Evolutionary conservation across 2,888 invertebrate species (phyloP).

Genomic region (Hyppa rectilinea): DNA sequence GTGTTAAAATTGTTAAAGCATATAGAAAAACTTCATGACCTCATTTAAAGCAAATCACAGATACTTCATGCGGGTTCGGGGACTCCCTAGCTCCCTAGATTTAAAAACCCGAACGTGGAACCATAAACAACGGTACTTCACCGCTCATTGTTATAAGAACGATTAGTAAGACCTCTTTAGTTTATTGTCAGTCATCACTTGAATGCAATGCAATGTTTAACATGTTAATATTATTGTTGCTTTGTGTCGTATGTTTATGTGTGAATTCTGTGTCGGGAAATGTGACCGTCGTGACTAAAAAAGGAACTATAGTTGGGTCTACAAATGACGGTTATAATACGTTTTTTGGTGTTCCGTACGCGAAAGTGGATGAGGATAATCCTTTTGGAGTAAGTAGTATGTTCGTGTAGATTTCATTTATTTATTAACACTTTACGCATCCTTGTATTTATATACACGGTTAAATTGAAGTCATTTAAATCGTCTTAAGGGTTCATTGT

Average conservation of each 20-base stretch:
- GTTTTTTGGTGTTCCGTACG: conserved; percentile 82
- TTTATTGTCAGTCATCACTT: conserved; percentile 16
- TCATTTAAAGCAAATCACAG: neutral
- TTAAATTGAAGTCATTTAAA: too few species aligned
- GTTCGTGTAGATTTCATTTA: neutral
- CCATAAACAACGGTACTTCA: conserved; percentile 13
- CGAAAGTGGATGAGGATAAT: conserved; percentile 74
- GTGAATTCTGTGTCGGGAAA: conserved; percentile 3
- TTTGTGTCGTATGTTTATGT: neutral
- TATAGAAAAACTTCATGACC: neutral
- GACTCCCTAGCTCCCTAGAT: conserved; percentile 18
- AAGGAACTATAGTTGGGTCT: conserved; percentile 73
- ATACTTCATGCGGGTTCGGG: conserved; percentile 14
- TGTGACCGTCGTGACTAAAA: conserved; percentile 65
- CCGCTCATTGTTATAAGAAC: conserved; percentile 31
- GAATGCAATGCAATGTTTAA: conserved; percentile 31
- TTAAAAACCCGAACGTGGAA: neutral
- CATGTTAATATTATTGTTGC: conserved; percentile 15
- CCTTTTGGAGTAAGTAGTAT: conserved; percentile 81
- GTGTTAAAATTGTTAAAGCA: too few species aligned
- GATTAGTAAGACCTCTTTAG: neutral
- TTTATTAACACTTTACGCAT: too few species aligned
- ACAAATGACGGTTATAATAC: conserved; percentile 73
- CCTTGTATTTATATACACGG: too few species aligned
- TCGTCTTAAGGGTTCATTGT: too few species aligned